Base-by-base conservation (phyloP, 1,140 invertebrate species). In the Drosophila watanabei region DNA sequence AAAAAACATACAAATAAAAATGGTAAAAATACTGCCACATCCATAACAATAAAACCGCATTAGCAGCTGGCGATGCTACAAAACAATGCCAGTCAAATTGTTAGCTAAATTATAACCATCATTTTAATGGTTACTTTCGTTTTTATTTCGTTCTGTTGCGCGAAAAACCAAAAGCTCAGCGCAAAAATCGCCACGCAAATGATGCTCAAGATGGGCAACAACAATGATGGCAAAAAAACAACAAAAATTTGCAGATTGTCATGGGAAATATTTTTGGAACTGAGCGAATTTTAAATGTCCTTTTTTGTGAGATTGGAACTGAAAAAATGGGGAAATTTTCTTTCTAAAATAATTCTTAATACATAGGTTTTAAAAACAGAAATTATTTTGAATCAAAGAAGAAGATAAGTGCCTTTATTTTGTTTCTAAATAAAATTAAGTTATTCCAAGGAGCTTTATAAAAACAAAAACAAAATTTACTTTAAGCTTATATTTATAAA, bases 21-120 rank as follows among this genome's bases (percentile, higher is more conserved):
- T 9, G 10, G 20, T 52, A 49, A 54, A 64, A 60, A 57, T 41
- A 83, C 51, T 78, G 60, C 61, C 71, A 71, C 82, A 81, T 75
- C 77, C 85, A 84, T 84, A 75, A 81, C 72, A 89, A 88, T 88
- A 89, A 89, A 89, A 79, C 73, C 75, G 77, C 84, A 87, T 87
- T 88, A 88, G 84, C 83, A 86, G 82, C 75, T 86, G 82, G 64
- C 68, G 64, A 41, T 35, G 59, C 76, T 35, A 56, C 75, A 62
- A 76, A 79, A 80, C 63, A 84, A 80, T 75, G 63, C 59, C 59
- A 45, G 56, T 69, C 77, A 81, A 84, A 84, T 75, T 80, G 79
- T 89, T 84, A 84, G 85, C 85, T 75, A 89, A 89, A 88, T 88
- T 90, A 90, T 85, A 80, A 66, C 70, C 79, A 82, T 79, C 79